Base-by-base conservation (phyloP, 2,888 invertebrate species). In the Tenthredo amoena region DNA sequence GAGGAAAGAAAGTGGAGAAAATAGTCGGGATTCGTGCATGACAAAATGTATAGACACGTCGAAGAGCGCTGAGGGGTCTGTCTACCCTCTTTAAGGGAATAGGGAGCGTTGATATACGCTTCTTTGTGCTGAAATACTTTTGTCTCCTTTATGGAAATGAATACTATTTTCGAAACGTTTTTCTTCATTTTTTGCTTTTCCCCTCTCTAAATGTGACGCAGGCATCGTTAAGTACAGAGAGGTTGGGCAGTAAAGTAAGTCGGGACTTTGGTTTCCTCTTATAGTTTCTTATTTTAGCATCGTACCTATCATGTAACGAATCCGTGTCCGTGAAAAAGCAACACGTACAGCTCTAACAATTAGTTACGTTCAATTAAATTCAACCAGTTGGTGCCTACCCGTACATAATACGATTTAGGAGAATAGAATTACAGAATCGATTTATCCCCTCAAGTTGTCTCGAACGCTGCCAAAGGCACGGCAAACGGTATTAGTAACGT, bases 401-500 rank as follows among this genome's bases (percentile, higher is more conserved):
- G 81, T 62, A 37, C 62, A 31, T 81, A 62, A 81, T 81, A 37
- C 81, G 81, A 81, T 81, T 81, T 21, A 21, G 81, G 5, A 37
- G 65, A 81, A 81, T 81, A 62, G 81, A 81, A 81, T 81, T 81
- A 81, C 81, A 26, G n/a, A 65, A 81, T 81, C 81, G 81, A 81
- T 81, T 81, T 81, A 81, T 81, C 62, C 62, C 65, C 81, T 43
- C 43, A 65, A 65, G 81, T 81, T 62, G 81, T 65, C 81, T 47
- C 68, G 43, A 84, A 47, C 77, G 58, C 40, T 77, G 58, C n/a
- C 58, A 58, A 81, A 82, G 71, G 50, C 71, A 85, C 83, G 86
- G 86, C 87, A 88, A 88, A 87, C 85, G 86, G 87, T 86, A 88
- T 88, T 88, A 88, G 87, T 87, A 88, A 88, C 79, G 83, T 85